phyloP scores from a whole-genome alignment of 2,113 vertebrate genomes.

The Centrocercus urophasianus region DNA sequence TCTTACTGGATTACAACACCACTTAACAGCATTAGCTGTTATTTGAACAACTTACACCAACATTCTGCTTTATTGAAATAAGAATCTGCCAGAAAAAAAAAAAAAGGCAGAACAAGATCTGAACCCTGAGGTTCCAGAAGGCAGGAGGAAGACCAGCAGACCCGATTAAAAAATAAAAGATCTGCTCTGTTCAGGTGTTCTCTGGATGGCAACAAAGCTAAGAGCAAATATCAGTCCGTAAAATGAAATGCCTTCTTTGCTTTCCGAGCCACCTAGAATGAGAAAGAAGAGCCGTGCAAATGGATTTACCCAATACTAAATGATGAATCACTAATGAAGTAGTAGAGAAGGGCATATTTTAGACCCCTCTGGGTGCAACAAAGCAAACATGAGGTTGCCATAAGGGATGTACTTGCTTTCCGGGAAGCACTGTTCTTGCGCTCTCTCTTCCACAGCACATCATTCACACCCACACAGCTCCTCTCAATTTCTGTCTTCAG shows the following conservation, averaged over 20 bases:
- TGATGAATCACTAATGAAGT: background rate
- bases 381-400: background rate
- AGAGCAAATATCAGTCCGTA: background rate
- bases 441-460: background rate
- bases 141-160: background rate
- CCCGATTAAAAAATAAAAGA: background rate
- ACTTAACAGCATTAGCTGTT: background rate
- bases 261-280: background rate
- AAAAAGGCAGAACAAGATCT: background rate
- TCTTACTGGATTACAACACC: background rate
- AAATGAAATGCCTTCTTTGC: background rate
- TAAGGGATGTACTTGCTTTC: background rate
- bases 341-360: background rate
- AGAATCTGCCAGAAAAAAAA: background rate
- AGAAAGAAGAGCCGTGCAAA: background rate
- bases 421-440: background rate
- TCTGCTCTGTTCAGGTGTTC: background rate
- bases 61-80: background rate
- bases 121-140: background rate
- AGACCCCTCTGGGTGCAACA: fast-evolving
- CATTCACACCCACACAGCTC: background rate
- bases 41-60: background rate
- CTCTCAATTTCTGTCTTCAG: background rate
- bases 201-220: fast-evolving
- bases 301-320: background rate